Conservation (phyloP, 53 echinoderm and acorn worm species). For the Astropecten irregularis region DNA sequence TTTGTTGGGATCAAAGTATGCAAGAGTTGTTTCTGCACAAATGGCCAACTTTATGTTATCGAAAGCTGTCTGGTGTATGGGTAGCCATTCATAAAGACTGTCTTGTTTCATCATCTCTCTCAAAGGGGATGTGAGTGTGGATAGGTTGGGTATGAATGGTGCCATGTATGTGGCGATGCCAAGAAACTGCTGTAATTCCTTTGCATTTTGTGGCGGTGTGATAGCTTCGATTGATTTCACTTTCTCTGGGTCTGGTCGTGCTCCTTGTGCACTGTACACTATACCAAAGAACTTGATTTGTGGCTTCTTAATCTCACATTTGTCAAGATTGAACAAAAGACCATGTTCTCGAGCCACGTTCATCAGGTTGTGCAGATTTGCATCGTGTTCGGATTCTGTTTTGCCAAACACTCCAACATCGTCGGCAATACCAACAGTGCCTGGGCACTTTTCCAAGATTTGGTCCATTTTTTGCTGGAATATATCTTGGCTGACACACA, state of each 20-base stretch:
- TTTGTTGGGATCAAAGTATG: conserved; percentile 72
- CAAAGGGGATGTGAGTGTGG: conserved; percentile 56
- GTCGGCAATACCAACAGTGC: no score
- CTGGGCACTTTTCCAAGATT: conserved; percentile 71
- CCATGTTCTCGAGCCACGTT: conserved; percentile 48
- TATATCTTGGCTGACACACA: conserved; percentile 65
- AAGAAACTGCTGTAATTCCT: conserved; percentile 55
- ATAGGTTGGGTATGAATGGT: conserved; percentile 71
- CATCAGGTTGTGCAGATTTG: conserved; percentile 52
- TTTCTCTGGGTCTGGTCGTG: conserved; percentile 52
- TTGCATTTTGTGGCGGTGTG: conserved; percentile 26
- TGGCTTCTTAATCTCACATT: conserved; percentile 53
- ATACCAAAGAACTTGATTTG: conserved; percentile 62
- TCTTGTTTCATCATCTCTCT: conserved; percentile 63
- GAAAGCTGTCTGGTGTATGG: conserved; percentile 46
- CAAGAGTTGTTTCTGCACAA: conserved; percentile 43
- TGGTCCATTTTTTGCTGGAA: conserved; percentile 76
- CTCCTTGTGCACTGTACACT: conserved; percentile 50
- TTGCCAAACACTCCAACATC: conserved; percentile 56
- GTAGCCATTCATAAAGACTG: conserved; percentile 47
- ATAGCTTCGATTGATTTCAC: conserved; percentile 52
- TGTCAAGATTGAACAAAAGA: conserved; percentile 63
- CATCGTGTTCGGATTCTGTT: conserved; percentile 46
- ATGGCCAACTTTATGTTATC: conserved; percentile 51
- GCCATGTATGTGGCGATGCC: conserved; percentile 74